phyloP scores from a whole-genome alignment of 1,140 invertebrate genomes.

The Drosophila kurseongensis region DNA sequence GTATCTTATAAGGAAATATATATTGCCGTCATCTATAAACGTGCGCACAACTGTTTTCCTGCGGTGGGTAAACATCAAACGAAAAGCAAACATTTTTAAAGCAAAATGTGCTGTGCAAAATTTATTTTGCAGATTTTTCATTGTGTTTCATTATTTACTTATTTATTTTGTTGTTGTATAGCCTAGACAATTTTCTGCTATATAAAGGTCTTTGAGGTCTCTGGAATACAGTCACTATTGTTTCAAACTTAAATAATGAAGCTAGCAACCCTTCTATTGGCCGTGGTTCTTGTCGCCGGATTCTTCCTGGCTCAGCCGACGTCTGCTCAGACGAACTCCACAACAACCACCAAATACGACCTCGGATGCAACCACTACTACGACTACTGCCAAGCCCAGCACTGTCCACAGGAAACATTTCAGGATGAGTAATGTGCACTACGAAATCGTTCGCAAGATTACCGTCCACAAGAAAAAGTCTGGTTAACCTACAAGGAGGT shows the following conservation, averaged over 20 bases:
- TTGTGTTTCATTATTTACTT: conserved; percentile 24
- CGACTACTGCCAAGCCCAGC: conserved; percentile 10
- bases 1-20: conserved; percentile 43
- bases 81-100: background rate
- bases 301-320: conserved; percentile 16
- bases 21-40: conserved; percentile 37
- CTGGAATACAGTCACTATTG: conserved; percentile 2
- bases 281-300: conserved; percentile 23
- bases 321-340: conserved; percentile 22
- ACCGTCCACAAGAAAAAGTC: background rate
- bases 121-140: conserved; percentile 18
- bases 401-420: conserved; percentile 24
- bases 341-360: conserved; percentile 13
- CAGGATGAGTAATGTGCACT: conserved; percentile 1
- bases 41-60: conserved; percentile 24
- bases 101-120: conserved; percentile 10
- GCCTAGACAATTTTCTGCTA: background rate
- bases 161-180: background rate
- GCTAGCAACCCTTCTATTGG: conserved; percentile 30
- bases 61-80: conserved; percentile 7
- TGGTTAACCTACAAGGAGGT: background rate
- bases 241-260: conserved; percentile 21
- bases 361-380: conserved; percentile 7
- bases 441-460: conserved; percentile 14
- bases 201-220: conserved; percentile 16